These are phyloP conservation scores for Eupithecia pulchellata DNA, from an alignment of 2,888 invertebrate genomes.

Conservation along the genomic window DNA sequence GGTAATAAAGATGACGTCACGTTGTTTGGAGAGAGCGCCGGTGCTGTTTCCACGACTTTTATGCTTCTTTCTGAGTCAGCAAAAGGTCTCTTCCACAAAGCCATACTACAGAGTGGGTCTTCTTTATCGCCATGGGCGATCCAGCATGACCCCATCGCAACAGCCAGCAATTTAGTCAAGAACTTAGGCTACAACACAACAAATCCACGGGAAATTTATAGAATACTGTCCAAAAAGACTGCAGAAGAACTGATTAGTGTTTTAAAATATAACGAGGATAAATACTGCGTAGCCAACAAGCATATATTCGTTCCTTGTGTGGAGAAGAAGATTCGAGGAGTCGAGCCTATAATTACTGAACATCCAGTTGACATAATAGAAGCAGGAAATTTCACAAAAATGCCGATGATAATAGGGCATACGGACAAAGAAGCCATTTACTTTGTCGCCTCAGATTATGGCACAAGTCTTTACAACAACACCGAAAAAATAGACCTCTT, in stretches of 20 bases:
- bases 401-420: slow-evolving; percentile 78
- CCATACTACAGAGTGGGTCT: slow-evolving; percentile 76
- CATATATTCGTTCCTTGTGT: slow-evolving; percentile 74
- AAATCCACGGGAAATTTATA: slow-evolving; percentile 69
- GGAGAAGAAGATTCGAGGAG: slow-evolving; percentile 69
- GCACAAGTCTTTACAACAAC: slow-evolving; percentile 60
- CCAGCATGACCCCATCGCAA: slow-evolving; percentile 70
- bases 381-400: slow-evolving; percentile 72
- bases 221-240: slow-evolving; percentile 65
- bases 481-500: slow-evolving; percentile 54
- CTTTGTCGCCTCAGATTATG: slow-evolving; percentile 72
- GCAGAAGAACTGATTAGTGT: slow-evolving; percentile 64
- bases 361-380: slow-evolving; percentile 67
- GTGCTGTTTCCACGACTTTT: slow-evolving; percentile 73
- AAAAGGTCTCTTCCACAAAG: slow-evolving; percentile 72
- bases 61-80: slow-evolving; percentile 70
- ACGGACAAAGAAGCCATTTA: slow-evolving; percentile 77
- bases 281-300: slow-evolving; percentile 66
- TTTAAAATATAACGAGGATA: slow-evolving; percentile 66
- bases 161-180: slow-evolving; percentile 66
- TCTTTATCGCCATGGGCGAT: slow-evolving; percentile 73
- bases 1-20: slow-evolving; percentile 75
- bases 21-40: slow-evolving; percentile 79
- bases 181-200: slow-evolving; percentile 71
- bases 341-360: slow-evolving; percentile 67